These are phyloP conservation scores for Balaeniceps rex DNA, from an alignment of 2,113 vertebrate species.

Conservation along the genomic window DNA sequence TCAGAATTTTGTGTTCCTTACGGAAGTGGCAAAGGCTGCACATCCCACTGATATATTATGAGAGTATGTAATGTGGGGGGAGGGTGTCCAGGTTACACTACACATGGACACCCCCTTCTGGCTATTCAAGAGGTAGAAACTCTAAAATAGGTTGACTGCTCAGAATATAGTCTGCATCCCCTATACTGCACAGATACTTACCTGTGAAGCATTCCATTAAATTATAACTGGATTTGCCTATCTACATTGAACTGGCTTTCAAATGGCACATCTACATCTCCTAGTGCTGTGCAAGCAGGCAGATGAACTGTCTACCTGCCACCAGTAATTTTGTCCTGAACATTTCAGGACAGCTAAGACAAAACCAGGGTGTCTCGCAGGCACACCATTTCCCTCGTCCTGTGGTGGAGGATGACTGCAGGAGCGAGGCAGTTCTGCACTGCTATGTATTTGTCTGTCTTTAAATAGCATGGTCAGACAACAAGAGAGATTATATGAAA, in stretches of 20 bases:
- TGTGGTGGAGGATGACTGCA: background rate
- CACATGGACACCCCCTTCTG: constrained; percentile 2
- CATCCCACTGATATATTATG: background rate
- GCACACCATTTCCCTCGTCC: accelerated
- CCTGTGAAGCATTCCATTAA: background rate
- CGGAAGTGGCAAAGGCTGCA: background rate
- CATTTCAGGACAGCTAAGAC: background rate
- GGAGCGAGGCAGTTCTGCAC: background rate
- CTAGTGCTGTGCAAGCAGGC: background rate
- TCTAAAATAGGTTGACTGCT: background rate
- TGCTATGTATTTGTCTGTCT: background rate
- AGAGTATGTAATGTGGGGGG: background rate
- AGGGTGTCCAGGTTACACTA: background rate
- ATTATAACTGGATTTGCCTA: background rate
- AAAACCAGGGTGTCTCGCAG: background rate
- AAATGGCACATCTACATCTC: background rate
- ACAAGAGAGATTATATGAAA: background rate
- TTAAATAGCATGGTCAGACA: background rate
- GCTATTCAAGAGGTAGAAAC: background rate
- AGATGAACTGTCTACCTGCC: background rate
- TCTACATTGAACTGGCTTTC: background rate
- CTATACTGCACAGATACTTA: too few relatives aligned
- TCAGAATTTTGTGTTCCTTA: background rate
- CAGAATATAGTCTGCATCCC: background rate
- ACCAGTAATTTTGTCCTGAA: background rate